Percentiles rank a stretch among this genome's conserved stretches.
phyloP scores from a whole-genome alignment of 2,797 vertebrate genomes.

The Scolopax bukidnonensis region DNA sequence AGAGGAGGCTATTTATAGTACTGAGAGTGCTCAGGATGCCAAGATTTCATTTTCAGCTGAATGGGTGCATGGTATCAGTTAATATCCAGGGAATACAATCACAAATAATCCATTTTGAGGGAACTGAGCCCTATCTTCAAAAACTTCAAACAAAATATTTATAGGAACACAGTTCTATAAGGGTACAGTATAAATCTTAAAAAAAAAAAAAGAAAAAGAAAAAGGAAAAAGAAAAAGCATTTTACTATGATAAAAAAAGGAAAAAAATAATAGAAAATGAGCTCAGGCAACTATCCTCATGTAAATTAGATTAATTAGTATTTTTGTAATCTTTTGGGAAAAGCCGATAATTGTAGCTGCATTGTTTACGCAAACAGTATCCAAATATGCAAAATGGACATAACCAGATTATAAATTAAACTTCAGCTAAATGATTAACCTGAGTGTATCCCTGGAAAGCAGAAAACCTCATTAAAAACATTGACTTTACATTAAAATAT shows the following conservation, averaged over 20 bases:
- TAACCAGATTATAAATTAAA: constrained; percentile 69
- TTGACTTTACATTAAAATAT: background rate
- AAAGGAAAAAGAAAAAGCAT: background rate
- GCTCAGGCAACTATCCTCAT: constrained; percentile 57
- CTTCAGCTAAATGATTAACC: constrained; percentile 68
- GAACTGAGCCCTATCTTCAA: background rate
- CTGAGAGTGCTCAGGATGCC: background rate
- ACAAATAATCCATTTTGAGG: background rate
- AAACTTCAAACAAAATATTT: constrained; percentile 21
- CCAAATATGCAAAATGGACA: constrained; percentile 71
- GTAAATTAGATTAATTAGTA: constrained; percentile 75
- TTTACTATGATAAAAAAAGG: constrained; percentile 4
- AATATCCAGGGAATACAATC: constrained; percentile 9
- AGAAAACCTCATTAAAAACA: constrained; percentile 52
- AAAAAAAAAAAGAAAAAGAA: background rate
- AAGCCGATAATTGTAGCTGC: constrained; percentile 67
- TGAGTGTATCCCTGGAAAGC: constrained; percentile 47
- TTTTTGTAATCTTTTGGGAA: constrained; percentile 73
- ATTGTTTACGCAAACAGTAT: constrained; percentile 73
- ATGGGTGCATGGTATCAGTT: background rate
- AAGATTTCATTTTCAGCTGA: constrained; percentile 7
- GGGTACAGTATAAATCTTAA: background rate
- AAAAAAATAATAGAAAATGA: constrained; percentile 14
- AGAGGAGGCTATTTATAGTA: constrained; percentile 6
- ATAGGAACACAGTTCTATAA: constrained; percentile 24